Evolutionary conservation across 2,888 invertebrate genomes (phyloP), one percentile per base, ranked within the genome.

Genomic region (Melangyna quadrimaculata): DNA sequence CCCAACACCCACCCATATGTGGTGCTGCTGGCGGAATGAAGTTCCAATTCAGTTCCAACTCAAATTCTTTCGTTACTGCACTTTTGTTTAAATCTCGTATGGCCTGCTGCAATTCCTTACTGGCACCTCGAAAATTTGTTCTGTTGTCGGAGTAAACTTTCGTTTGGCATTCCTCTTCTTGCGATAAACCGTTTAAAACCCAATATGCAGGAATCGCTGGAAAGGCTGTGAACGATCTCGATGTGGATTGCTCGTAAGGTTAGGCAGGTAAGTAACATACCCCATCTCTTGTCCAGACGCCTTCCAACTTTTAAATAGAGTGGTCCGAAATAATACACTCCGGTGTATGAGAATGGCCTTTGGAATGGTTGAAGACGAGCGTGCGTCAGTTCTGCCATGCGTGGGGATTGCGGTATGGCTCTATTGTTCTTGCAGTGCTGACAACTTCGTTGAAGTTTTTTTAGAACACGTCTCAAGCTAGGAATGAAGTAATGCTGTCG

Each of bases 71-170:
- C 1, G 55, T n/a, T 29, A 55, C 3, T 55, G 55, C 40, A 3
- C 17, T 9, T 12, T 37, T 37, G 19, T 40, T 70, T 17, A 40
- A n/a, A 2, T 40, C 40, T 3, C n/a, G 4, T 22, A 71, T 45
- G 14, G 74, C 74, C 17, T 24, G 14, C n/a, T 24, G 12, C 5
- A 65, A 3, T 9, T 55, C 55, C 3, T 29, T 8, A 19, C 53
- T 70, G 1, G 83, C 84, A 2, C 71, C 86, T 6, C 65, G 12
- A 32, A 87, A 83, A 22, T 87, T 87, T 9, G 87, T 87, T 14
- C 73, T 79, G 19, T 87, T 87, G 24, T 84, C 79, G 4, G 81
- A 73, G 9, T 59, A 59, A n/a, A 86, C 75, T 12, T n/a, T 67
- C 65, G 0, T 10, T 29, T 0, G 82, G 82, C 19, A 45, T 73